Evolutionary conservation across 2,797 vertebrate genomes (phyloP), one percentile per base, ranked within the genome.

Genomic region (Gambusia yucatana): DNA sequence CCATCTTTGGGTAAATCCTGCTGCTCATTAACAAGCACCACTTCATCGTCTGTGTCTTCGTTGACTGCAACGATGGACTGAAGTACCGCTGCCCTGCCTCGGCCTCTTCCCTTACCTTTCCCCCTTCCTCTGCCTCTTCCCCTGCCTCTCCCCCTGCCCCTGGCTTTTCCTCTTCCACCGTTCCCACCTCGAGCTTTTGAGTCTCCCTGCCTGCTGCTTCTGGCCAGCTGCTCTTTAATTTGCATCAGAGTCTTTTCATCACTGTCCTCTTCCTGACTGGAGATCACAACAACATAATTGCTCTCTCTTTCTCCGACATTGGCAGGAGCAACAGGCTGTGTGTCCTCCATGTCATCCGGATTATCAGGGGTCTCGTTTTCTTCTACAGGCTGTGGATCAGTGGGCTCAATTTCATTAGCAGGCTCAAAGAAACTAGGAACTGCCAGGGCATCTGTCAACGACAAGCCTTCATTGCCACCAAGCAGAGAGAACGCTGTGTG

Each of bases 191-290:
- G 69, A 79, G 90, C 72, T 84, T 88, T 81, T 0, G 55, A 55
- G 16, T 79, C 77, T 28, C 6, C 82, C 43, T 84, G 84, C 14
- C 6, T 83, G 77, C 16, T 55, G 74, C 84, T 81, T 25, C 76
- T 69, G 22, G 43, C 41, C 65, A 96, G 85, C 72, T 95, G 93
- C 55, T 93, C 95, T 84, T 96, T 97, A 33, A 96, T 86, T 61
- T 97, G 95, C 72, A 94, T 92, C 41, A 95, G 70, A 1, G 95
- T 95, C 84, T 97, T 86, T 33, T 97, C 96, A 75, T 98, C 97
- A 0, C 97, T 98, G 87, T 98, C 97, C 0, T 97, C 98, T 20
- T 91, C 93, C 75, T 88, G 89, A 86, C 91, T 93, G 43, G 92
- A 93, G 57, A 94, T 90, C 44, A 92, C n/a, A 52, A 94, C 63